Conservation (phyloP, 2,888 invertebrate species). For the Cryptops parisi region DNA sequence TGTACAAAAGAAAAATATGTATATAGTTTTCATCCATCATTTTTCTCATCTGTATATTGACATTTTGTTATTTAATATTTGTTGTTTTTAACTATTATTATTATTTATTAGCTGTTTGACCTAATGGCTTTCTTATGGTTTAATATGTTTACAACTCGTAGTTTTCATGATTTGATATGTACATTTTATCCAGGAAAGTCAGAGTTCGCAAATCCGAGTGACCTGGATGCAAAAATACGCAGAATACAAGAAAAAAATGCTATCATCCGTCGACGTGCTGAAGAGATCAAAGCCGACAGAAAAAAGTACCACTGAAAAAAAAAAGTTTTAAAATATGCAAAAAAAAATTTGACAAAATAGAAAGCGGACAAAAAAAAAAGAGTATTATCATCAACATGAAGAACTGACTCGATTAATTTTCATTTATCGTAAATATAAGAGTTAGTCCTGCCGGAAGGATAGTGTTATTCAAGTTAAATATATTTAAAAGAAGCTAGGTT, state of each 20-base stretch:
- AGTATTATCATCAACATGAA: neutral
- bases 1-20: too few relatives aligned
- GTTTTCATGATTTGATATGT: constrained; percentile 4
- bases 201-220: constrained; percentile 1
- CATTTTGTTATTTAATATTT: neutral
- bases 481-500: too few relatives aligned
- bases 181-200: constrained; percentile 5
- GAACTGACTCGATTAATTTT: constrained; percentile 2
- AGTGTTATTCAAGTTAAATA: too few relatives aligned
- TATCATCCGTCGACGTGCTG: constrained; percentile 6
- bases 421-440: too few relatives aligned
- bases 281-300: constrained; percentile 10
- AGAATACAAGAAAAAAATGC: constrained; percentile 12
- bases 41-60: neutral
- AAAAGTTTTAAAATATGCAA: neutral
- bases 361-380: constrained; percentile 1
- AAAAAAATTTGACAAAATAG: neutral
- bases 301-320: constrained; percentile 7
- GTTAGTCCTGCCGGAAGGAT: too few relatives aligned
- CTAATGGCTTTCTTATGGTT: too few relatives aligned
- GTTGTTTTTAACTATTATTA: neutral
- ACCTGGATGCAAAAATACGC: constrained; percentile 13
- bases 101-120: neutral
- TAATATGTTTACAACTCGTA: neutral
- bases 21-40: too few relatives aligned